These are phyloP conservation scores for Trichogramma dendrolimi DNA, from an alignment of 2,888 invertebrate genomes.

Conservation along the genomic window DNA sequence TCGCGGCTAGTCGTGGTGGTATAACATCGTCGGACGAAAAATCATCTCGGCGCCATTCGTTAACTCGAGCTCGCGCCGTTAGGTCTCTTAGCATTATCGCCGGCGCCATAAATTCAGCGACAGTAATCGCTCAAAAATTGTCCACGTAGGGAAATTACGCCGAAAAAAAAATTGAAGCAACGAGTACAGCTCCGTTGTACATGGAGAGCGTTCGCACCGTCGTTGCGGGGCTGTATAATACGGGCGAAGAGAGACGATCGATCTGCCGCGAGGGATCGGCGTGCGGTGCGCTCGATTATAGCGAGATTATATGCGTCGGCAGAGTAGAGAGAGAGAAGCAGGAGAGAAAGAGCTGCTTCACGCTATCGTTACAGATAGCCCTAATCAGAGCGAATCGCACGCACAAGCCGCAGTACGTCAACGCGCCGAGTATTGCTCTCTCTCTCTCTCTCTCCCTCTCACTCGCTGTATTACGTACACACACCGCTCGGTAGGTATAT, in stretches of 20 bases:
- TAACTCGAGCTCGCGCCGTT: too few relatives aligned
- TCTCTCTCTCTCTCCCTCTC: constrained; percentile 37
- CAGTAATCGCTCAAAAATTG: not conserved
- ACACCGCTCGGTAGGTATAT: too few relatives aligned
- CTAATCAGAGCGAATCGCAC: constrained; percentile 51
- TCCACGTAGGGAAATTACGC: not conserved
- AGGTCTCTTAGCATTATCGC: too few relatives aligned
- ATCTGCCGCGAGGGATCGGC: constrained; percentile 27
- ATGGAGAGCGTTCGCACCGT: too few relatives aligned
- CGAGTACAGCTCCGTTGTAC: too few relatives aligned
- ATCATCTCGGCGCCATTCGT: too few relatives aligned
- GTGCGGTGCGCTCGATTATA: constrained; percentile 37
- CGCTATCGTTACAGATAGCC: constrained; percentile 48
- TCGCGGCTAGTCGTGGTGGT: too few relatives aligned
- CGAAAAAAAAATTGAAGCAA: not conserved
- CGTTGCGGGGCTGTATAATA: too few relatives aligned
- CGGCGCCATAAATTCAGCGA: too few relatives aligned
- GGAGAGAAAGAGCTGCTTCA: constrained; percentile 23
- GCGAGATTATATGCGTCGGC: constrained; percentile 37
- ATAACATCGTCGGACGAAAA: too few relatives aligned
- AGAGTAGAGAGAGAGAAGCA: not conserved
- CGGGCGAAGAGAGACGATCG: constrained; percentile 2
- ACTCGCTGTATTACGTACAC: too few relatives aligned
- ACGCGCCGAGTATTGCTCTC: constrained; percentile 38
- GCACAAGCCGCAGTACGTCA: too few relatives aligned